A percentile compares a stretch with the other conserved stretches of the same genome.
phyloP scores from a whole-genome alignment of 1,140 invertebrate species.

The Caerostris extrusa region DNA sequence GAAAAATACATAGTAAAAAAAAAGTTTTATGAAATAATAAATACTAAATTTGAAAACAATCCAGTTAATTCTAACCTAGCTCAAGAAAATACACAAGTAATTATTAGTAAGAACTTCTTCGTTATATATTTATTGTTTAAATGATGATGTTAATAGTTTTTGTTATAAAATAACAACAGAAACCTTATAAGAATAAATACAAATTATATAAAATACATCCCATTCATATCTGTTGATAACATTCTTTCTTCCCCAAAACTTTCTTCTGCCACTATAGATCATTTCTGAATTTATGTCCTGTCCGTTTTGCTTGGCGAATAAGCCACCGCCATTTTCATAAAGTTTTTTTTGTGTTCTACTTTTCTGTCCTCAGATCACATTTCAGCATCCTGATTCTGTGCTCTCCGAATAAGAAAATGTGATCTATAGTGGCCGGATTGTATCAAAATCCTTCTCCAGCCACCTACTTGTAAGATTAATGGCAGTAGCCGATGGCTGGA shows the following conservation, averaged over 20 bases:
- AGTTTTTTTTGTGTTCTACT: not conserved
- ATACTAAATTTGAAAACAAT: too few species aligned
- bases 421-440: constrained; percentile 1
- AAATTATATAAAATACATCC: not conserved
- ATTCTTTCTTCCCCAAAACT: not conserved
- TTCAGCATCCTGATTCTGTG: constrained; percentile 6
- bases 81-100: too few species aligned
- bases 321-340: not conserved
- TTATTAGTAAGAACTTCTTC: too few species aligned
- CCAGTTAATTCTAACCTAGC: too few species aligned
- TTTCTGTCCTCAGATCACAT: not conserved
- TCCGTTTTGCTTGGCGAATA: not conserved
- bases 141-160: too few species aligned
- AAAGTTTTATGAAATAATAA: too few species aligned
- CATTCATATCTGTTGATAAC: not conserved
- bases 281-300: not conserved
- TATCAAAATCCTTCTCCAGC: not conserved
- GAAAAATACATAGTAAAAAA: too few species aligned
- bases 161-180: too few species aligned
- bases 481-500: not conserved
- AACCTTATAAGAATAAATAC: not conserved
- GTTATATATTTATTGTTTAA: too few species aligned
- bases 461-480: constrained; percentile 1
- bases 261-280: not conserved
- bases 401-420: constrained; percentile 4